Conservation (phyloP, 2,888 invertebrate species). For the Mantis religiosa region DNA sequence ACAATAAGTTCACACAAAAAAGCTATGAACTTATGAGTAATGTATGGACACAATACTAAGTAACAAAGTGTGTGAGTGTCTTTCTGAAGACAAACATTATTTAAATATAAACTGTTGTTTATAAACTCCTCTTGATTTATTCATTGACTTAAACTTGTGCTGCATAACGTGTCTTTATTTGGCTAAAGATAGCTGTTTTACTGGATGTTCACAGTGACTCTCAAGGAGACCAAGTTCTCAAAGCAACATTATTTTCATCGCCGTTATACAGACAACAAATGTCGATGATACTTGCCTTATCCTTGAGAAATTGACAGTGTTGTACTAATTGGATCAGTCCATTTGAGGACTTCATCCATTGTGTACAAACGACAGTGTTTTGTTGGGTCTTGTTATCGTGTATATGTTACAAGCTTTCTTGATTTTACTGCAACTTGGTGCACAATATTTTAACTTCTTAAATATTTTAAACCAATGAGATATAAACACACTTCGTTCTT, state of each 20-base stretch:
- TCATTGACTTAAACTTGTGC: too few relatives aligned
- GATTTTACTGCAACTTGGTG: background rate
- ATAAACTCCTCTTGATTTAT: too few relatives aligned
- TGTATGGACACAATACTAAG: too few relatives aligned
- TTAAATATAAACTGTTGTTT: too few relatives aligned
- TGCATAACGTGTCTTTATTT: background rate
- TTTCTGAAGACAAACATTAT: too few relatives aligned
- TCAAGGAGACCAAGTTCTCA: background rate
- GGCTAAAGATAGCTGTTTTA: background rate
- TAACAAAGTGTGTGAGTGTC: too few relatives aligned
- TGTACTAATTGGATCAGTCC: background rate
- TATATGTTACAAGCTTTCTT: background rate
- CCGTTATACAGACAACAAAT: background rate
- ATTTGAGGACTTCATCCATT: background rate
- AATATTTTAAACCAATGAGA: too few relatives aligned
- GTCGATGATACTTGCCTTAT: background rate
- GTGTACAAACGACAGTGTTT: background rate
- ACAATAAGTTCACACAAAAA: too few relatives aligned
- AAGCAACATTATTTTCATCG: background rate
- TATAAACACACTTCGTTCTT: too few relatives aligned
- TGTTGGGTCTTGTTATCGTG: background rate
- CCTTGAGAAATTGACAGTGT: background rate
- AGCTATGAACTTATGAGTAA: too few relatives aligned
- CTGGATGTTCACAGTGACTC: background rate
- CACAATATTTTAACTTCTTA: too few relatives aligned